These are phyloP conservation scores for Peromyscus attwateri DNA, from an alignment of 2,797 vertebrate genomes.

Conservation along the genomic window DNA sequence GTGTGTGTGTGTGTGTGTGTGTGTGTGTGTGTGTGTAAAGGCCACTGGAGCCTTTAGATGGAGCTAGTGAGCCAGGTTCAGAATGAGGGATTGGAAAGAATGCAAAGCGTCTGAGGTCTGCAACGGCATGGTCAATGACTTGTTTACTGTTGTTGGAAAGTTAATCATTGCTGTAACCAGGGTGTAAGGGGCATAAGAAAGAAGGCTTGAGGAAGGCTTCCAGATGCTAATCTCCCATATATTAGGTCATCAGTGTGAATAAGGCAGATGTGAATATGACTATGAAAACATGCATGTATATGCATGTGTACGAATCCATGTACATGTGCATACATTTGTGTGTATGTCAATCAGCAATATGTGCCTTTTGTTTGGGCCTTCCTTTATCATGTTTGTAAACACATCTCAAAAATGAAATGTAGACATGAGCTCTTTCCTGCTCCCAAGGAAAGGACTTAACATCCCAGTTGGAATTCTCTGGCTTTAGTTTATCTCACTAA, in stretches of 20 bases:
- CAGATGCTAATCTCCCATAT: not conserved
- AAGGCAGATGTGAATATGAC: not conserved
- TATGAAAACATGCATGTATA: not conserved
- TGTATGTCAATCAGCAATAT: not conserved
- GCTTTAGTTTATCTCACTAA: conserved; percentile 18
- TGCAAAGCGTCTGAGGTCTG: not conserved
- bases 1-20: not conserved
- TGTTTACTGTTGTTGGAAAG: not conserved
- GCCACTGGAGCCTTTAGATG: not conserved
- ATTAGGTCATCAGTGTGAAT: not conserved
- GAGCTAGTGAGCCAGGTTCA: not conserved
- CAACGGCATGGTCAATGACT: not conserved
- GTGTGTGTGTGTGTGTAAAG: not conserved
- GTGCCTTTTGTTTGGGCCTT: not conserved
- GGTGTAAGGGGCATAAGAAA: not conserved
- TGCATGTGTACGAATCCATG: not conserved
- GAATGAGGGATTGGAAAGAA: not conserved
- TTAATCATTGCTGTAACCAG: not conserved
- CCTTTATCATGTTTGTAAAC: conserved; percentile 13
- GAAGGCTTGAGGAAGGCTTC: not conserved
- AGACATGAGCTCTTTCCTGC: not conserved
- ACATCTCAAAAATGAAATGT: conserved; percentile 35
- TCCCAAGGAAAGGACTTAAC: not conserved
- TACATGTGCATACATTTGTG: not conserved
- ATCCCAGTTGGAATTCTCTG: not conserved